phyloP scores from a whole-genome alignment of 2,888 invertebrate genomes.

The Pandemis cinnamomeana region DNA sequence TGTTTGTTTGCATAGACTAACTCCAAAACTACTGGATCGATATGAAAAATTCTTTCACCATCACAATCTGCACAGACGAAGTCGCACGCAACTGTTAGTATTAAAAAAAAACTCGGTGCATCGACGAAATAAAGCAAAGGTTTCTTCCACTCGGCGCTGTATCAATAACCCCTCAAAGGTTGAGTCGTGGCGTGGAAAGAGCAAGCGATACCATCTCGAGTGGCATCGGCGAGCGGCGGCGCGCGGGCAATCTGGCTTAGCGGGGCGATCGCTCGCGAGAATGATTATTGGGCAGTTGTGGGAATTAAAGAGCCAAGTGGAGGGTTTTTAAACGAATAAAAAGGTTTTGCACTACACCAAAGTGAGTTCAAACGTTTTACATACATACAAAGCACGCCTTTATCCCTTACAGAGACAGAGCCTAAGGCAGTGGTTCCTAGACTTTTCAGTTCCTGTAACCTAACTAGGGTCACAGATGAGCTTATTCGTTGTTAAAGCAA shows the following conservation, averaged over 20 bases:
- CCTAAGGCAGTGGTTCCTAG: too few species aligned
- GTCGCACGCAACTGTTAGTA: too few species aligned
- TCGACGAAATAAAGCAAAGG: constrained; percentile 52
- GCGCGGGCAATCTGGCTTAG: constrained; percentile 77
- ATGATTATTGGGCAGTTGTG: constrained; percentile 52
- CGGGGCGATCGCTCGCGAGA: constrained; percentile 59
- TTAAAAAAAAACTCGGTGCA: background rate
- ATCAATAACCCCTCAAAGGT: constrained; percentile 71
- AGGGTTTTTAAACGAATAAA: constrained; percentile 21
- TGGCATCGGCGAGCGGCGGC: constrained; percentile 61
- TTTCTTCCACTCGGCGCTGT: constrained; percentile 65
- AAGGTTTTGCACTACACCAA: background rate
- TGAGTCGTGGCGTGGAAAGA: constrained; percentile 69
- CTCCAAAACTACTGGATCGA: too few species aligned
- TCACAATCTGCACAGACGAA: too few species aligned
- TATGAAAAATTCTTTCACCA: too few species aligned
- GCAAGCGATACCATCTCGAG: constrained; percentile 69
- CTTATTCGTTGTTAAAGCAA: too few species aligned
- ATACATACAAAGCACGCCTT: too few species aligned
- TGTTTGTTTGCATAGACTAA: too few species aligned
- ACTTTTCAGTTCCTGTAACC: too few species aligned
- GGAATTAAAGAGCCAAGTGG: constrained; percentile 44
- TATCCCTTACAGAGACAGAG: too few species aligned
- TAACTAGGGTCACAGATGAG: too few species aligned
- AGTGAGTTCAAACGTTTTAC: background rate